These are phyloP conservation scores for Temnothorax unifasciatus DNA, from an alignment of 2,888 invertebrate genomes.

Conservation along the genomic window DNA sequence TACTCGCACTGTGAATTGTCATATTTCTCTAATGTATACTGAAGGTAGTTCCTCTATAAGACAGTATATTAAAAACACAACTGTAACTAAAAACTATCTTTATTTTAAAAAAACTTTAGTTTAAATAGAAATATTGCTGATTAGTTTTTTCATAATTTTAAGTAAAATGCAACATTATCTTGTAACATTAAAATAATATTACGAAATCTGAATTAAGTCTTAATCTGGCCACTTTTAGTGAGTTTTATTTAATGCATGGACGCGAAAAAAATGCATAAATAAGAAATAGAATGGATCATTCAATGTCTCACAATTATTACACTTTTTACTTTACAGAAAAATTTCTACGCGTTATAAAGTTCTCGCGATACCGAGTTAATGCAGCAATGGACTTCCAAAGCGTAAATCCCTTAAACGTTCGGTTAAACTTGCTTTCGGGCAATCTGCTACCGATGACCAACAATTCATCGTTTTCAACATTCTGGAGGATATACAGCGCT, in stretches of 20 bases:
- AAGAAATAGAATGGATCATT: neutral
- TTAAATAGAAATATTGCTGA: neutral
- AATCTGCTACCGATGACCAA: conserved; percentile 12
- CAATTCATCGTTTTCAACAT: neutral
- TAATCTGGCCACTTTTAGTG: neutral
- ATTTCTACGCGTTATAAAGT: neutral
- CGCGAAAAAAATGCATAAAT: neutral
- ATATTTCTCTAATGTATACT: neutral
- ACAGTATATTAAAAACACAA: neutral
- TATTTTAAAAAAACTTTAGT: neutral
- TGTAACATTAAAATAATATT: neutral
- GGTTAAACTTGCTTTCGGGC: neutral
- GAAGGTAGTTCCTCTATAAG: neutral
- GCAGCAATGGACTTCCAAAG: conserved; percentile 13
- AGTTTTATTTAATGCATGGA: neutral
- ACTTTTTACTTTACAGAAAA: neutral
- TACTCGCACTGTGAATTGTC: neutral
- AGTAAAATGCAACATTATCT: neutral
- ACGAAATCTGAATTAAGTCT: neutral
- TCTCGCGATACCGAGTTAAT: neutral
- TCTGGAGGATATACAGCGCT: neutral
- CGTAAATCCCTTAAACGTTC: neutral
- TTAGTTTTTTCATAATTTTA: neutral
- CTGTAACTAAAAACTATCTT: neutral
- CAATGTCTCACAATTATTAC: neutral